A percentile compares a stretch with the other conserved stretches of the same genome.
phyloP scores from a whole-genome alignment of 2,888 invertebrate genomes.

The Axea sp. region DNA sequence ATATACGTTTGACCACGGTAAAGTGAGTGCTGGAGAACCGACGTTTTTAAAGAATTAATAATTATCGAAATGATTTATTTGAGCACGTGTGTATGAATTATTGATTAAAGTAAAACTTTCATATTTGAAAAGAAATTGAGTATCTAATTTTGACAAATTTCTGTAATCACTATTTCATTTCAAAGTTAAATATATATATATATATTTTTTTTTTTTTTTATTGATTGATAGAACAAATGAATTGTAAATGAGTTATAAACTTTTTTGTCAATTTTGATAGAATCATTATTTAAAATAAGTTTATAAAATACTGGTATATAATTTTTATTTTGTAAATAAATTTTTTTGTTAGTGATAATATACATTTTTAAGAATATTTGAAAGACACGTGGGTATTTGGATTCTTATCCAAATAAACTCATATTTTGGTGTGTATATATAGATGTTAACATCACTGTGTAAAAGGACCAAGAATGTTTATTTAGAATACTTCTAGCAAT shows the following conservation, averaged over 20 bases:
- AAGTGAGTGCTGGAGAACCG: slow-evolving; percentile 26
- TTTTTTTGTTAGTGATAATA: slow-evolving; percentile 15
- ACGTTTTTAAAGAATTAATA: slow-evolving; percentile 15
- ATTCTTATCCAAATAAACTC: slow-evolving; percentile 36
- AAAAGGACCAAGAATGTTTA: slow-evolving; percentile 26
- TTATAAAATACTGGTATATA: no score
- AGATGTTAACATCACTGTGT: slow-evolving; percentile 18
- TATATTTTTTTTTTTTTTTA: no score
- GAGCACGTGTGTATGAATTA: slow-evolving; percentile 20
- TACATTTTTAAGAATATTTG: no score
- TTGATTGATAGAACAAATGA: no score
- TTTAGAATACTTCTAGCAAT: slow-evolving; percentile 24
- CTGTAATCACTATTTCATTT: slow-evolving; percentile 9
- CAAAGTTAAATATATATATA: no score
- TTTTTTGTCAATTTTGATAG: no score
- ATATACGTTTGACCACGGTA: slow-evolving; percentile 1
- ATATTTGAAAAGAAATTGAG: slow-evolving; percentile 1
- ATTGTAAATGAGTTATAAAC: no score
- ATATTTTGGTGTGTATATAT: slow-evolving; percentile 20
- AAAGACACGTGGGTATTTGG: slow-evolving; percentile 11
- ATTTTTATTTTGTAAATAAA: no score
- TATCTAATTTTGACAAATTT: slow-evolving; percentile 14
- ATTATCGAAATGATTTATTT: slow-evolving; percentile 21
- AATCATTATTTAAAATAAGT: no score
- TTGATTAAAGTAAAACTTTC: slow-evolving; percentile 26